phyloP scores from a whole-genome alignment of 2,113 vertebrate genomes.

The Neogobius melanostomus region DNA sequence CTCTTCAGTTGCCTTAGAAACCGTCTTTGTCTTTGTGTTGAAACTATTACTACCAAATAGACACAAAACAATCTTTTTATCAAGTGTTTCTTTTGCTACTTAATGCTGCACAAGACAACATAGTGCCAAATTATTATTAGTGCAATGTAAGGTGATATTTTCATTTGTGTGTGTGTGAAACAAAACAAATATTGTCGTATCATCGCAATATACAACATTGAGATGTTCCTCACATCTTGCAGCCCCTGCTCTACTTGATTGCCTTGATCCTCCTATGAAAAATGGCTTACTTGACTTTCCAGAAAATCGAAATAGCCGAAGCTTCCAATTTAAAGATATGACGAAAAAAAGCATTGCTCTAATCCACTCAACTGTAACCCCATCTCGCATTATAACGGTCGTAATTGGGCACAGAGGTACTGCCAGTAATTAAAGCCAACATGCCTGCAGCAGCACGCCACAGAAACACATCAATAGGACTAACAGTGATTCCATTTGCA shows the following conservation, averaged over 20 bases:
- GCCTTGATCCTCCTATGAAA: too few relatives aligned
- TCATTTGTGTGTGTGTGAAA: too few relatives aligned
- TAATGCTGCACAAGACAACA: too few relatives aligned
- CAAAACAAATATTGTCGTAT: too few relatives aligned
- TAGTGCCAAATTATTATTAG: too few relatives aligned
- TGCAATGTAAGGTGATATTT: too few relatives aligned
- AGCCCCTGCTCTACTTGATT: too few relatives aligned
- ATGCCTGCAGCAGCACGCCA: conserved; percentile 12
- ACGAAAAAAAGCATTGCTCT: conserved; percentile 4
- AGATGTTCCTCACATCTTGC: too few relatives aligned
- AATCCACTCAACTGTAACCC: conserved; percentile 3
- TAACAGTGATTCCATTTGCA: conserved; percentile 27
- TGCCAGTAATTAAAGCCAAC: conserved; percentile 18
- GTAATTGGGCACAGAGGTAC: conserved; percentile 16
- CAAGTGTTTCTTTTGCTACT: too few relatives aligned
- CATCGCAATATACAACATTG: too few relatives aligned
- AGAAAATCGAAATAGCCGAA: neutral
- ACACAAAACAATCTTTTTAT: conserved; percentile 18
- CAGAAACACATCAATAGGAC: conserved; percentile 16
- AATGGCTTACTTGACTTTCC: neutral
- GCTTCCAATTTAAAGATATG: too few relatives aligned
- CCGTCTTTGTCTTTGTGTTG: neutral
- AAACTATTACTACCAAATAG: neutral
- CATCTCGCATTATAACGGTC: conserved; percentile 11
- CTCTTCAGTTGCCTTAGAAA: neutral